Conservation (phyloP, 2,888 invertebrate genomes). For the Metallyticus violacea region DNA sequence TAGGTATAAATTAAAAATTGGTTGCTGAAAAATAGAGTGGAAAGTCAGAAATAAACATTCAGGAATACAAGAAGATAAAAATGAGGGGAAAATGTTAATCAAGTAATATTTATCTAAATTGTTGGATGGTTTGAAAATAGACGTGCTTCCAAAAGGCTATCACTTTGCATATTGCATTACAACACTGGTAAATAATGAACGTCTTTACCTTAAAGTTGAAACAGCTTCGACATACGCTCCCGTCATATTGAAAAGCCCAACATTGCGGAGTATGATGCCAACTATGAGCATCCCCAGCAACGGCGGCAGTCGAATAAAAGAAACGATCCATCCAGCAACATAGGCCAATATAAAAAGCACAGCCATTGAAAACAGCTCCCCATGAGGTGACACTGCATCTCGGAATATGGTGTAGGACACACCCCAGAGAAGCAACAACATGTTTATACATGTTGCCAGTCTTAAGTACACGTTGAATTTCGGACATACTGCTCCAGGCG, state of each 20-base stretch:
- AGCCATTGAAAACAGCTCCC: constrained; percentile 21
- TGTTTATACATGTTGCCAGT: neutral
- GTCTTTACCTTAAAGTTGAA: constrained; percentile 50
- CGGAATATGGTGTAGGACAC: constrained; percentile 20
- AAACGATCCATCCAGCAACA: constrained; percentile 21
- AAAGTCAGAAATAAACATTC: too few relatives aligned
- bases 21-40: too few relatives aligned
- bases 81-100: too few relatives aligned
- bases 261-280: constrained; percentile 54
- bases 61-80: too few relatives aligned
- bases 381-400: constrained; percentile 22
- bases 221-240: constrained; percentile 50
- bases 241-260: constrained; percentile 49
- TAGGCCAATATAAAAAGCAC: constrained; percentile 24
- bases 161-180: too few relatives aligned
- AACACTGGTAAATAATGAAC: too few relatives aligned
- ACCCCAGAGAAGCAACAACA: constrained; percentile 24
- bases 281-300: constrained; percentile 62
- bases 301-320: constrained; percentile 47
- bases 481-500: constrained; percentile 21
- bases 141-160: too few relatives aligned
- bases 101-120: too few relatives aligned
- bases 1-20: too few relatives aligned
- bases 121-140: too few relatives aligned
- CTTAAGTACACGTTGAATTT: neutral